These are phyloP conservation scores for Sclerodermus sp. DNA, from an alignment of 2,888 invertebrate genomes.

Conservation along the genomic window DNA sequence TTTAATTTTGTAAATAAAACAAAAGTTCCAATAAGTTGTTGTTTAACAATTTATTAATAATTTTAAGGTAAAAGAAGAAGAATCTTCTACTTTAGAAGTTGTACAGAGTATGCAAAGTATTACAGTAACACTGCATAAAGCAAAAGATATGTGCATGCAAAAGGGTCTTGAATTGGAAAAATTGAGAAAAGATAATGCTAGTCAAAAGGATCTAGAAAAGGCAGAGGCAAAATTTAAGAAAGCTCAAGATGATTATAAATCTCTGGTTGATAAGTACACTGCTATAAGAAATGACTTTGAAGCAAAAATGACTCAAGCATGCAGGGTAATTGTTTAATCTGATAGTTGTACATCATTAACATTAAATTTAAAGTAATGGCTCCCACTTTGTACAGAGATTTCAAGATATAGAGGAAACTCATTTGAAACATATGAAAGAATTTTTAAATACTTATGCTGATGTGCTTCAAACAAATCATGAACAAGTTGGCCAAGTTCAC, in stretches of 20 bases:
- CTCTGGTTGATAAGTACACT: conserved; percentile 89
- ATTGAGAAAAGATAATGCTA: conserved; percentile 84
- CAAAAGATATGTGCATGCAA: conserved; percentile 88
- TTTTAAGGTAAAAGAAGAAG: conserved; percentile 84
- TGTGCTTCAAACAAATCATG: conserved; percentile 85
- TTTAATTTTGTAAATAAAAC: background rate
- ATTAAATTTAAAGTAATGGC: conserved; percentile 11
- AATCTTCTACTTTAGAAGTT: conserved; percentile 87
- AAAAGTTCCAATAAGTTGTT: background rate
- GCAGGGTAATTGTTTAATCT: conserved; percentile 64
- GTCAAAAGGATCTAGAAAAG: conserved; percentile 91
- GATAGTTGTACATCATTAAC: background rate
- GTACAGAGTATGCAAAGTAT: conserved; percentile 86
- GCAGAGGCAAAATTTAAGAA: conserved; percentile 90
- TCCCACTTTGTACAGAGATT: conserved; percentile 67
- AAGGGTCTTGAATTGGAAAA: conserved; percentile 88
- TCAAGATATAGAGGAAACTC: conserved; percentile 92
- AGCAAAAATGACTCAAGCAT: conserved; percentile 90
- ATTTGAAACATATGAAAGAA: conserved; percentile 92
- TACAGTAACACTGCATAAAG: conserved; percentile 83
- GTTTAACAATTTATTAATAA: background rate
- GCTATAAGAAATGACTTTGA: conserved; percentile 91
- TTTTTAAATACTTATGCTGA: conserved; percentile 88
- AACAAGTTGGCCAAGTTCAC: conserved; percentile 88
- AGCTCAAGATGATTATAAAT: conserved; percentile 92